Evolutionary conservation across 30 jellyfish, hydroid and myxozoan species (phyloP).

Genomic region (Chrysaora quinquecirrha): DNA sequence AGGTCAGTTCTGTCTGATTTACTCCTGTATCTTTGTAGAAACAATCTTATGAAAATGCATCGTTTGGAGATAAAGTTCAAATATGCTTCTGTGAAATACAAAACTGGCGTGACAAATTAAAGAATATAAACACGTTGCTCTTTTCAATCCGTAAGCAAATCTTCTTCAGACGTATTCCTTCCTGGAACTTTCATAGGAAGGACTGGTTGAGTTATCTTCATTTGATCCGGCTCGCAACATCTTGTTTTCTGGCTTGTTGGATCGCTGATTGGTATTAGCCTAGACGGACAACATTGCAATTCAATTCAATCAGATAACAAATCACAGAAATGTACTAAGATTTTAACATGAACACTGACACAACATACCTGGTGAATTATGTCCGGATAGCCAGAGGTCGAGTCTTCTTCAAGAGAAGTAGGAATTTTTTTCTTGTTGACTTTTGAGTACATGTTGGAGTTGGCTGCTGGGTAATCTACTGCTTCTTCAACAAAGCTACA

Average conservation of each 20-base stretch:
- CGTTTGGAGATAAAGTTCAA: not conserved
- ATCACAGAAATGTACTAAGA: no score
- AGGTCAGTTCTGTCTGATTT: no score
- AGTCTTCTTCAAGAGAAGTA: constrained; percentile 22
- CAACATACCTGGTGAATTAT: constrained; percentile 58
- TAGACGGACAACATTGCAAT: not conserved
- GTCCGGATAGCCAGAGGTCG: constrained; percentile 80
- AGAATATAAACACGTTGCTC: no score
- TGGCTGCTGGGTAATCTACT: constrained; percentile 60
- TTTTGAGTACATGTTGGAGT: constrained; percentile 31
- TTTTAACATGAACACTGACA: no score
- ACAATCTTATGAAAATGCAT: not conserved
- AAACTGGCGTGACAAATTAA: no score
- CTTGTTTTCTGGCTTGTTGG: not conserved
- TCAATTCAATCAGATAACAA: no score
- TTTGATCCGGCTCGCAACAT: not conserved
- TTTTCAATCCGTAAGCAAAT: no score
- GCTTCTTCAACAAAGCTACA: constrained; percentile 66
- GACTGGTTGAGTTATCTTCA: constrained; percentile 18
- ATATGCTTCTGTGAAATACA: not conserved
- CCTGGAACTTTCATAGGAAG: constrained; percentile 54
- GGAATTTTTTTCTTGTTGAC: constrained; percentile 51
- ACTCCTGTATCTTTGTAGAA: no score
- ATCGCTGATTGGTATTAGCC: constrained; percentile 17
- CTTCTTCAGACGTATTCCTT: constrained; percentile 63